Percentiles rank a stretch among this genome's conserved stretches.
These are phyloP conservation scores for Drosophila mercatorum DNA, from an alignment of 2,888 invertebrate species.

Conservation along the genomic window DNA sequence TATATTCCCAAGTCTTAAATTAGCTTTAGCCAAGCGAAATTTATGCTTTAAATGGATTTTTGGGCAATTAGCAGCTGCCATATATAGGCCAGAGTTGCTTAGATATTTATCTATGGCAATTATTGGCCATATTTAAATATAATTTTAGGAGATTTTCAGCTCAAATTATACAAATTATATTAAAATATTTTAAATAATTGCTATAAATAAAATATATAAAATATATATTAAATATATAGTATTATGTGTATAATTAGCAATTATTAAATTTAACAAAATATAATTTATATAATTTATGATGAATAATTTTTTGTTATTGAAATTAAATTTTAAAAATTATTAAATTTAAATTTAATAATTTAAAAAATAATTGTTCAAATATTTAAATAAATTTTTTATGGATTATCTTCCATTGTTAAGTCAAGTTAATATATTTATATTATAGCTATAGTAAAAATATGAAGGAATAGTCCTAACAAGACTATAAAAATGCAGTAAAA, in stretches of 20 bases:
- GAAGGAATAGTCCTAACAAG: too few species aligned
- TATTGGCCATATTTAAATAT: background rate
- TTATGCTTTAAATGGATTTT: slow-evolving; percentile 13
- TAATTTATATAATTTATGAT: background rate
- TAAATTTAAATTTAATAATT: too few species aligned
- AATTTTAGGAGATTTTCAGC: background rate
- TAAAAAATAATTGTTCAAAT: background rate
- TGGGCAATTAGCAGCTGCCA: background rate
- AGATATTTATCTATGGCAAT: background rate
- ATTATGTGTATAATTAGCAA: background rate
- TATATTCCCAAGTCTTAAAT: slow-evolving; percentile 19
- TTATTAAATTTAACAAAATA: too few species aligned
- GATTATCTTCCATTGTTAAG: background rate
- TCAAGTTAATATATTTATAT: background rate
- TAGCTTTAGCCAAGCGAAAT: slow-evolving; percentile 13
- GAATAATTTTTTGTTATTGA: too few species aligned
- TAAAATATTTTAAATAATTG: too few species aligned
- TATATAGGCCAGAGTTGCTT: background rate
- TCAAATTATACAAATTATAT: too few species aligned
- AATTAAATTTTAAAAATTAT: too few species aligned
- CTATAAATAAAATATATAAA: too few species aligned
- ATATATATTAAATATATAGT: background rate
- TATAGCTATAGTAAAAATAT: background rate
- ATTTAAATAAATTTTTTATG: background rate
- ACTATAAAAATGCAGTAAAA: too few species aligned